phyloP scores from a whole-genome alignment of 2,113 vertebrate genomes.

The Bostrychus sinensis region DNA sequence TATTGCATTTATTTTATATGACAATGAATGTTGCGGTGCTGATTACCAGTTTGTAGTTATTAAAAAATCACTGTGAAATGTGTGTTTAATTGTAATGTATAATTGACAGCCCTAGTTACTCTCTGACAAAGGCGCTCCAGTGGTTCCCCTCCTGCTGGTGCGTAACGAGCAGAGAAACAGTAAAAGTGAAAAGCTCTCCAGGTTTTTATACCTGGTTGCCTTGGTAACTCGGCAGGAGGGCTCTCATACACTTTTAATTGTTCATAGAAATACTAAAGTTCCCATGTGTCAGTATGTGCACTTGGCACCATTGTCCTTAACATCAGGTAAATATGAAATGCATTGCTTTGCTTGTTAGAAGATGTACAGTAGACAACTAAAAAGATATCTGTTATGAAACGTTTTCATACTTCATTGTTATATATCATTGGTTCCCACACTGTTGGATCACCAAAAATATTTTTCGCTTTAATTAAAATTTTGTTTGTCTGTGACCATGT shows the following conservation, averaged over 20 bases:
- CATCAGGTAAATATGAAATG: too few species aligned
- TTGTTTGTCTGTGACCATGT: too few species aligned
- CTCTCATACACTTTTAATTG: constrained; percentile 27
- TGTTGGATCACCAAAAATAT: too few species aligned
- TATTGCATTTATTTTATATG: not conserved
- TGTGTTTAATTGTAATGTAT: not conserved
- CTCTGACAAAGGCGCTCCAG: constrained; percentile 66
- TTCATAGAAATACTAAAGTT: not conserved
- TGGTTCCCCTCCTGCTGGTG: constrained; percentile 33
- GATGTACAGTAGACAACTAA: too few species aligned
- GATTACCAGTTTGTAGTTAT: not conserved
- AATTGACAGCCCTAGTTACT: not conserved
- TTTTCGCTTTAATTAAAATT: too few species aligned
- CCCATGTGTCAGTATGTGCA: too few species aligned
- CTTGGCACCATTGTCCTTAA: too few species aligned
- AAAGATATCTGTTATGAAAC: too few species aligned
- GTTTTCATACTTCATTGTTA: too few species aligned
- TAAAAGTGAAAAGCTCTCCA: constrained; percentile 3
- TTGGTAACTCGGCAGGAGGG: constrained; percentile 16
- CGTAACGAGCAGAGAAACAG: constrained; percentile 66
- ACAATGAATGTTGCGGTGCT: too few species aligned
- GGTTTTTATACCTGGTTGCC: not conserved
- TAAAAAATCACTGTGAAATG: not conserved
- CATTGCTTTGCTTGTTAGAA: too few species aligned
- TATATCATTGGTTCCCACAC: too few species aligned